Conservation (phyloP, 2,113 vertebrate species). For the Eurypyga helias region DNA sequence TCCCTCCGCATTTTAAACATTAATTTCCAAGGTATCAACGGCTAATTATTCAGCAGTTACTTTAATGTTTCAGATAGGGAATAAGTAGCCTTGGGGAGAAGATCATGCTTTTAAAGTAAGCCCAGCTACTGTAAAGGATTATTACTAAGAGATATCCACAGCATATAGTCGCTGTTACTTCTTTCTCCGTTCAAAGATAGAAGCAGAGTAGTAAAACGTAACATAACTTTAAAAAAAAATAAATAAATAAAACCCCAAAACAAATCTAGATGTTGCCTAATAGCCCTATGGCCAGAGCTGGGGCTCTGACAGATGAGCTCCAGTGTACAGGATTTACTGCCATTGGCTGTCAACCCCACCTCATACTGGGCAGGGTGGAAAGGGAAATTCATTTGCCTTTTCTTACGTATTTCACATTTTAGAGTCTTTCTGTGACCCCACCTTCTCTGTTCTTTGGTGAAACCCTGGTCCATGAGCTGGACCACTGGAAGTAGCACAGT, state of each 20-base stretch:
- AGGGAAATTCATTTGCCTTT: not conserved
- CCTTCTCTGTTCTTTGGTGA: not conserved
- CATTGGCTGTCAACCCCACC: rapidly evolving
- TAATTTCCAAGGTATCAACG: constrained; percentile 74
- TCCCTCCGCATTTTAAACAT: constrained; percentile 66
- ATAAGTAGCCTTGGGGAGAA: constrained; percentile 71
- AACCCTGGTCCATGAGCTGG: not conserved
- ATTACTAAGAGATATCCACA: constrained; percentile 51
- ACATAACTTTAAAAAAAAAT: not conserved
- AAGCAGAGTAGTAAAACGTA: not conserved
- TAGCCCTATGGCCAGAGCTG: rapidly evolving
- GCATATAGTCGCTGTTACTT: constrained; percentile 28
- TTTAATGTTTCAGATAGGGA: constrained; percentile 72
- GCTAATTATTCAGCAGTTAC: constrained; percentile 77
- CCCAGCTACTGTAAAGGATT: constrained; percentile 55
- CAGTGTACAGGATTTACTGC: not conserved
- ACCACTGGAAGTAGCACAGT: not conserved
- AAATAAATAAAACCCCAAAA: not conserved
- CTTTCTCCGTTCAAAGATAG: not conserved
- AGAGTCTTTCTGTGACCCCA: not conserved
- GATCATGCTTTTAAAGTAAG: constrained; percentile 63
- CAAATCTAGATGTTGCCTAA: not conserved
- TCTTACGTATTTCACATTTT: not conserved
- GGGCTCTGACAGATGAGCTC: not conserved
- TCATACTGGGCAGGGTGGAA: not conserved